Conservation (phyloP, 2,888 invertebrate species). For the Agonopterix arenella region DNA sequence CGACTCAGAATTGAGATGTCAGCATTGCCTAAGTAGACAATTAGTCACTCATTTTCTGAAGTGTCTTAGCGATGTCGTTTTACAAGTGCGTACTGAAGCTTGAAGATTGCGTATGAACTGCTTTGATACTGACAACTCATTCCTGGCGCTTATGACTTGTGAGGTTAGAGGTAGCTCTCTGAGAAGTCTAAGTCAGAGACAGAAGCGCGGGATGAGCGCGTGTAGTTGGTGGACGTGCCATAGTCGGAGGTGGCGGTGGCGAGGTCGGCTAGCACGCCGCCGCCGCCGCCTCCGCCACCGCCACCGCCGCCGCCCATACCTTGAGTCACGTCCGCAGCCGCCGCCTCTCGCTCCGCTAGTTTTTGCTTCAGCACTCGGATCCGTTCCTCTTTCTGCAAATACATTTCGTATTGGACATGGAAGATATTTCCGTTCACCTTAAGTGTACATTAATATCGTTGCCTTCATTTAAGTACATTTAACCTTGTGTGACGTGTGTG, state of each 20-base stretch:
- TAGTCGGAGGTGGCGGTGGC: slow-evolving; percentile 87
- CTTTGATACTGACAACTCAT: too few relatives aligned
- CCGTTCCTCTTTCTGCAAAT: slow-evolving; percentile 90
- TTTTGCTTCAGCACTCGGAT: slow-evolving; percentile 89
- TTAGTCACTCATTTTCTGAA: too few relatives aligned
- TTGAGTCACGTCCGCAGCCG: slow-evolving; percentile 79
- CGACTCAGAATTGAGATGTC: too few relatives aligned
- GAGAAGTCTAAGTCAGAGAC: slow-evolving; percentile 93
- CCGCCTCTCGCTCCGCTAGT: slow-evolving; percentile 86
- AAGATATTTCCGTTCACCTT: too few relatives aligned
- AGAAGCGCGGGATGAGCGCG: slow-evolving; percentile 88
- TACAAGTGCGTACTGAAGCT: too few relatives aligned
- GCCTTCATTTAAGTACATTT: too few relatives aligned
- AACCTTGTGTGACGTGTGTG: too few relatives aligned
- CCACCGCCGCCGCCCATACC: slow-evolving; percentile 80
- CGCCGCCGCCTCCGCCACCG: slow-evolving; percentile 73
- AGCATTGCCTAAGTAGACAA: too few relatives aligned
- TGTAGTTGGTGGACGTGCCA: slow-evolving; percentile 88
- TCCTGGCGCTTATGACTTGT: too few relatives aligned
- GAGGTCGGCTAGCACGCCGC: slow-evolving; percentile 83
- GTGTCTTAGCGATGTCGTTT: too few relatives aligned
- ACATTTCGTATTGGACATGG: neutral
- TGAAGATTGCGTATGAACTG: too few relatives aligned
- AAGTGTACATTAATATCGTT: too few relatives aligned
- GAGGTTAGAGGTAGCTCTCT: slow-evolving; percentile 85